A percentile compares a stretch with the other conserved stretches of the same genome.
phyloP scores from a whole-genome alignment of 2,113 vertebrate genomes.

The Chloebia gouldiae region DNA sequence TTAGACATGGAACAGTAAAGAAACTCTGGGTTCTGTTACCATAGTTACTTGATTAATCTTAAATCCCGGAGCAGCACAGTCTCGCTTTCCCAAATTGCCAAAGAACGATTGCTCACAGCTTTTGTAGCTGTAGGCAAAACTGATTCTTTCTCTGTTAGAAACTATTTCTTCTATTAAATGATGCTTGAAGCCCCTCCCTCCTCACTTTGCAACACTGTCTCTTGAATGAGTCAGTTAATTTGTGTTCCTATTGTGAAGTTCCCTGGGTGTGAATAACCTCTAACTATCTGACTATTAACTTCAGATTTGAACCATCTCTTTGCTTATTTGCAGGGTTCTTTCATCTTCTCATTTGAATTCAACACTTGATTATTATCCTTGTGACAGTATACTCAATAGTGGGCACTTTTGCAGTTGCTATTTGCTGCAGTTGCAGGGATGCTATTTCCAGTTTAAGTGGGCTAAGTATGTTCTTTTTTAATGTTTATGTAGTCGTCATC shows the following conservation, averaged over 20 bases:
- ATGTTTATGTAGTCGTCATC: constrained; percentile 80
- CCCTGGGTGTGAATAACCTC: constrained; percentile 67
- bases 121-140: neutral
- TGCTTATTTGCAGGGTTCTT: neutral
- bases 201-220: neutral
- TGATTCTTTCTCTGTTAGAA: neutral
- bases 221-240: neutral
- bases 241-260: neutral
- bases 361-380: neutral
- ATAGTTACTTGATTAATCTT: neutral
- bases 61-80: neutral
- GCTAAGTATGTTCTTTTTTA: constrained; percentile 79
- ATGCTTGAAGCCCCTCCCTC: neutral
- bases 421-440: constrained; percentile 49
- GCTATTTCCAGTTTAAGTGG: constrained; percentile 57
- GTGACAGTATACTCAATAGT: neutral
- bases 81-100: neutral
- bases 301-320: neutral
- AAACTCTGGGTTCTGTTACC: constrained; percentile 1
- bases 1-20: constrained; percentile 18
- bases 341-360: constrained; percentile 15
- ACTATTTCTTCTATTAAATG: neutral
- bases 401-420: constrained; percentile 62
- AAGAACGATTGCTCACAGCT: neutral
- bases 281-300: neutral